Evolutionary conservation across 2,113 vertebrate genomes (phyloP).

Genomic region (Misgurnus mizolepis): DNA sequence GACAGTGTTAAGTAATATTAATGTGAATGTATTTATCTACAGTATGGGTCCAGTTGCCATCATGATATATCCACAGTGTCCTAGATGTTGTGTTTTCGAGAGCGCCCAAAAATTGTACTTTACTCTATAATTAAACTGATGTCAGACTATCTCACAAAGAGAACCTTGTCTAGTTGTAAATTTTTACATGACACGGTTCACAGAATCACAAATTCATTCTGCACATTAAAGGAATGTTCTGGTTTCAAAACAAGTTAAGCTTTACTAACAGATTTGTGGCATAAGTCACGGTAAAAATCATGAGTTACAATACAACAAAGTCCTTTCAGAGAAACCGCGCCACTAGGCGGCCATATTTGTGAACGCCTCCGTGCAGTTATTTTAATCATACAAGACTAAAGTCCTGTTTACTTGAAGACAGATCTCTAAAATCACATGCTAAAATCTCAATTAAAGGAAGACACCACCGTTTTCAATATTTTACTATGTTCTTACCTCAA

Average conservation of each 20-base stretch:
- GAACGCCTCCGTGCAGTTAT: too few species aligned
- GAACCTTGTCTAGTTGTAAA: constrained; percentile 73
- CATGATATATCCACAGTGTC: constrained; percentile 63
- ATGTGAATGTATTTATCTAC: constrained; percentile 71
- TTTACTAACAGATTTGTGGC: not conserved
- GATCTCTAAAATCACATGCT: too few species aligned
- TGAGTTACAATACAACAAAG: not conserved
- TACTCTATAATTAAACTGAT: constrained; percentile 75
- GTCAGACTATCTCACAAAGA: constrained; percentile 63
- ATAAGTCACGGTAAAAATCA: not conserved
- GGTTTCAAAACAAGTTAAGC: constrained; percentile 6
- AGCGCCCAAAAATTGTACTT: constrained; percentile 65
- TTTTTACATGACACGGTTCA: constrained; percentile 58
- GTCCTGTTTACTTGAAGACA: too few species aligned
- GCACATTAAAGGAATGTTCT: constrained; percentile 21
- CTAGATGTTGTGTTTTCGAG: constrained; percentile 62
- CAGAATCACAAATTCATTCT: not conserved
- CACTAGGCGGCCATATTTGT: too few species aligned
- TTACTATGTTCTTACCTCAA: too few species aligned
- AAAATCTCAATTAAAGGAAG: too few species aligned
- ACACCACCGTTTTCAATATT: too few species aligned
- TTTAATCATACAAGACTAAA: too few species aligned
- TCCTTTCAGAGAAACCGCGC: too few species aligned
- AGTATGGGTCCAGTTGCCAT: constrained; percentile 60
- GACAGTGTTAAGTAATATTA: constrained; percentile 68